Base-by-base conservation (phyloP, 2,797 vertebrate species). In the Neosalanx taihuensis region DNA sequence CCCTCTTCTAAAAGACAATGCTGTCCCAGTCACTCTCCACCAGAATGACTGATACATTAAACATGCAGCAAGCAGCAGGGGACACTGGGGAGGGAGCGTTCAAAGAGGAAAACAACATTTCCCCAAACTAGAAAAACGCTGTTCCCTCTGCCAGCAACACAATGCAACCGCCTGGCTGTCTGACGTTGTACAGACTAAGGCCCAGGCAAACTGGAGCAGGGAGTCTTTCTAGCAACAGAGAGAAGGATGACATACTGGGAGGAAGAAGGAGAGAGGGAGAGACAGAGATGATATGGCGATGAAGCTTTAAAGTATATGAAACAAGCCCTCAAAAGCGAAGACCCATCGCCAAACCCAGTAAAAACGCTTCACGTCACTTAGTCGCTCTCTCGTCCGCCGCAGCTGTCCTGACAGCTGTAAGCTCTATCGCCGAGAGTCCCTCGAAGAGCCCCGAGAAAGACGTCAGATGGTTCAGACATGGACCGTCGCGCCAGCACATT, bases 1-100 rank as follows among this genome's bases (percentile, higher is more conserved):
- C 86, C 78, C 70, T 78, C 85, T 87, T 82, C 78, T 86, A 78
- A 90, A 90, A 89, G 81, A 86, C 85, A 87, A 82, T 78, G 86
- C 87, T 83, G 85, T 88, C 84, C 79, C 82, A 89, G 89, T 87
- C 86, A 87, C 89, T 89, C 87, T 88, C 84, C 82, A 90, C 91
- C 90, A 89, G 87, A 89, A 88, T 90, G 89, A 92, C 86, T 89
- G 88, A 91, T 87, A 84, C 87, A 91, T 93, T 88, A 92, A 92
- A 91, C 88, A 90, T 89, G 84, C 82, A 77, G 82, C 84, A 89
- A 90, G 73, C 90, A 91, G 90, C 84, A 61, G 87, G 86, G 84
- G 85, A 86, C 84, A 76, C 84, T 37, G 66, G 84, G 83, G 86
- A 88, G 67, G 71, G 73, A 73, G 73, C 6, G 74, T 90, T 90